Evolutionary conservation across 2,113 vertebrate species (phyloP), one percentile per base, ranked within the genome.

Genomic region (Hypocryptadius cinnamomeus): DNA sequence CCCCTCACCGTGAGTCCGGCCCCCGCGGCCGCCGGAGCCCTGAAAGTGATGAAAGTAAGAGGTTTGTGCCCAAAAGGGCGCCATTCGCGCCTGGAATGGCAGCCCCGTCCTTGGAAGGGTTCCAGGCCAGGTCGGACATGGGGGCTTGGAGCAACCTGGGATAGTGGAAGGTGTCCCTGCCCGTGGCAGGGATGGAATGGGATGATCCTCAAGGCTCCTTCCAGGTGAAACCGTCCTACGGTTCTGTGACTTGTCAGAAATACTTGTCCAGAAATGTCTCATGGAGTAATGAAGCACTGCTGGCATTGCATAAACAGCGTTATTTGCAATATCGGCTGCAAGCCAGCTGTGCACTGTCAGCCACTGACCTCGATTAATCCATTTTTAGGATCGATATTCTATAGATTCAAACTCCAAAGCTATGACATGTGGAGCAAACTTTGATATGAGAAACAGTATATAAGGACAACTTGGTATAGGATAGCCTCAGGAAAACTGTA

Each of bases 231-330:
- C 44, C 10, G 2, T 8, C 11, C 50, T 44, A 1, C 20, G 20
- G 19, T 37, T 73, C 37, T 15, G 1, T 10, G 33, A 18, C 13
- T 6, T 5, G 42, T 17, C 61, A 23, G 21, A n/a, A 63, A 39
- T 5, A 14, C 7, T 53, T 57, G 23, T 22, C 21, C 45, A 45
- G 16, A 21, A 45, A 45, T 45, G 50, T 3, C 37, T 12, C 2
- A 1, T 0, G 25, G 31, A 5, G 8, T 42, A 20, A 31, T 3
- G 5, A 68, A 51, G 30, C 15, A 3, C 5, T 9, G n/a, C 31
- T 44, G 23, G 13, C 28, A 23, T 39, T 40, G 57, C 21, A 35
- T 19, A 15, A 83, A 28, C 27, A 23, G 21, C 5, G 14, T 57
- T 71, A 31, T 17, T 59, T 44, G 33, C 22, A 14, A 6, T 18